A percentile compares a stretch with the other conserved stretches of the same genome.
Evolutionary conservation across 30 jellyfish, hydroid and myxozoan species (phyloP).

Genomic region (Hydra vulgaris): DNA sequence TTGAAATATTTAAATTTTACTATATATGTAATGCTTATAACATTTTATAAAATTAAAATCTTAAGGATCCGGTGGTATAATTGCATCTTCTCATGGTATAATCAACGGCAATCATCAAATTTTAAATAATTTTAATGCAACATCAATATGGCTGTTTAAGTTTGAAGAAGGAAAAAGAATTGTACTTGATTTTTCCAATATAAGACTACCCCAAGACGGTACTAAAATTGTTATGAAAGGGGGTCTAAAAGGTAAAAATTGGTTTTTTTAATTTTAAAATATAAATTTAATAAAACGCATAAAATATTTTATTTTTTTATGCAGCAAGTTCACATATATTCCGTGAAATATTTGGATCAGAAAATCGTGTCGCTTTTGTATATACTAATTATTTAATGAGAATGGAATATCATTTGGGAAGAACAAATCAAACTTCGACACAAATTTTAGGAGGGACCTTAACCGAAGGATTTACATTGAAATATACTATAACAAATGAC

Average conservation of each 20-base stretch:
- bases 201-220: conserved; percentile 13
- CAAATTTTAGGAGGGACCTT: background rate
- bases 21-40: too few relatives aligned
- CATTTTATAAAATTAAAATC: background rate
- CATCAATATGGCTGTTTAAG: conserved; percentile 20
- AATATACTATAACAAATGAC: background rate
- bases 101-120: background rate
- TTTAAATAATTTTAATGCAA: background rate
- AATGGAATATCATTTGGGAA: conserved; percentile 21
- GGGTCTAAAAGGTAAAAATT: conserved; percentile 6
- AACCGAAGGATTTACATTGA: conserved; percentile 12
- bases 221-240: conserved; percentile 3
- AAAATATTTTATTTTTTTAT: background rate
- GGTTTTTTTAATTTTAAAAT: background rate
- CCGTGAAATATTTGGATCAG: conserved; percentile 1
- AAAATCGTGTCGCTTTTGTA: conserved; percentile 4
- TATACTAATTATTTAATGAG: conserved; percentile 4
- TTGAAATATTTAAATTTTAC: too few relatives aligned
- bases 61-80: conserved; percentile 58
- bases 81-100: conserved; percentile 42
- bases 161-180: conserved; percentile 14
- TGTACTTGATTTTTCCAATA: background rate
- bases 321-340: conserved; percentile 4
- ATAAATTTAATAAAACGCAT: background rate
- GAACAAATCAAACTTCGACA: background rate